Evolutionary conservation across 2,113 vertebrate genomes (phyloP).

Genomic region (Aldabrachelys gigantea): DNA sequence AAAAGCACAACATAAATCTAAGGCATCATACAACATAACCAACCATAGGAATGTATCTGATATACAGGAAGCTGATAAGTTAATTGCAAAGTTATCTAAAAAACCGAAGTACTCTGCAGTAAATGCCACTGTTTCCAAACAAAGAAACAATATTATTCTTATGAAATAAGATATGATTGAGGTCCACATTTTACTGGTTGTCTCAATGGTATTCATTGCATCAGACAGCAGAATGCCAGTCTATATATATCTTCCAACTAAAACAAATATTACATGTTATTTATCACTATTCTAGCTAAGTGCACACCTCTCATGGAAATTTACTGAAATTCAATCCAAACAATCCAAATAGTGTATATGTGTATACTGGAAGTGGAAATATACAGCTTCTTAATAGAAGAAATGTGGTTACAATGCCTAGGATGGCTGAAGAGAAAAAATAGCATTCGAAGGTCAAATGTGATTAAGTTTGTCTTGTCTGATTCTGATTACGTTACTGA

Average conservation of each 20-base stretch:
- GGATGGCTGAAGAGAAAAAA: accelerated
- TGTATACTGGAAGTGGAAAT: not conserved
- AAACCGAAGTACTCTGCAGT: not conserved
- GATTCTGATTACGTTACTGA: not conserved
- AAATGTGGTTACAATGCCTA: not conserved
- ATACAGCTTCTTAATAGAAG: not conserved
- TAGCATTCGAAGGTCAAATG: not conserved
- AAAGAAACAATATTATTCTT: not conserved
- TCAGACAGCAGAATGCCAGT: not conserved
- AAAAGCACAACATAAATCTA: not conserved
- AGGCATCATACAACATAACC: not conserved
- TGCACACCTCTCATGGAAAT: not conserved
- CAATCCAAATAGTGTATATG: not conserved
- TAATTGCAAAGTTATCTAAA: not conserved
- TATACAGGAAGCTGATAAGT: not conserved
- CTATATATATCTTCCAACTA: not conserved
- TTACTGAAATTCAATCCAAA: not conserved
- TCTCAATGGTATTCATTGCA: not conserved
- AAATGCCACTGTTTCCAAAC: not conserved
- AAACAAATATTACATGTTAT: not conserved
- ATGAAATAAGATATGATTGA: not conserved
- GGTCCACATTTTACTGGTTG: not conserved
- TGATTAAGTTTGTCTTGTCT: not conserved
- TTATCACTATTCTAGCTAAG: not conserved
- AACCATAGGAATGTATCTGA: not conserved